Conservation (phyloP, 2,797 vertebrate species). For the Galagoides demidoff region DNA sequence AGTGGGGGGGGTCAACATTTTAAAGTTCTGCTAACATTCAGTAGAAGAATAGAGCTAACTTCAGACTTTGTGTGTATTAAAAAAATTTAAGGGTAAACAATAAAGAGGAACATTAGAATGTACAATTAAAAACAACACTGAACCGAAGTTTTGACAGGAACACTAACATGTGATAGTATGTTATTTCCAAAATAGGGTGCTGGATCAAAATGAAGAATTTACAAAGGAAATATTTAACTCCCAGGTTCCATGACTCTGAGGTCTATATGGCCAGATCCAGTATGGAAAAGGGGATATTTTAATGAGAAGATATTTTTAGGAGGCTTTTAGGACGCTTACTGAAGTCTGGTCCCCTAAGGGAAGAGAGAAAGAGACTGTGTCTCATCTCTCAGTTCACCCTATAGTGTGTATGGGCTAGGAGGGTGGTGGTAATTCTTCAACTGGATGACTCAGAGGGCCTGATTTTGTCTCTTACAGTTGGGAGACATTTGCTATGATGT, state of each 20-base stretch:
- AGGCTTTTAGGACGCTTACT: background rate
- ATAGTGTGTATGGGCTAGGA: no score
- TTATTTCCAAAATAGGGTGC: slow-evolving; percentile 10
- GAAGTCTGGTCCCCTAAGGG: background rate
- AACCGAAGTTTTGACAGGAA: background rate
- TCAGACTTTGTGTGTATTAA: background rate
- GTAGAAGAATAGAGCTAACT: background rate
- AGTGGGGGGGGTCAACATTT: background rate
- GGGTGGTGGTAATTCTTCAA: background rate
- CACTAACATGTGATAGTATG: background rate
- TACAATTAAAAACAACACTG: background rate
- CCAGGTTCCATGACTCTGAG: background rate
- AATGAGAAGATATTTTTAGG: background rate
- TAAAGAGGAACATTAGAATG: background rate
- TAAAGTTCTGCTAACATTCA: background rate
- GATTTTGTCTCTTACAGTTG: background rate
- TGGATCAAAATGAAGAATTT: slow-evolving; percentile 30
- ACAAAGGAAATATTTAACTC: background rate
- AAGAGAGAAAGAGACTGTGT: background rate
- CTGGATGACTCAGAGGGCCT: background rate
- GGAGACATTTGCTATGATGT: background rate
- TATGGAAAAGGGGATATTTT: background rate
- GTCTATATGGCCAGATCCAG: background rate
- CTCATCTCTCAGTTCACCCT: background rate
- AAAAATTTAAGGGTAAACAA: background rate